Conservation (phyloP, 2,113 vertebrate species). For the Vidua macroura region DNA sequence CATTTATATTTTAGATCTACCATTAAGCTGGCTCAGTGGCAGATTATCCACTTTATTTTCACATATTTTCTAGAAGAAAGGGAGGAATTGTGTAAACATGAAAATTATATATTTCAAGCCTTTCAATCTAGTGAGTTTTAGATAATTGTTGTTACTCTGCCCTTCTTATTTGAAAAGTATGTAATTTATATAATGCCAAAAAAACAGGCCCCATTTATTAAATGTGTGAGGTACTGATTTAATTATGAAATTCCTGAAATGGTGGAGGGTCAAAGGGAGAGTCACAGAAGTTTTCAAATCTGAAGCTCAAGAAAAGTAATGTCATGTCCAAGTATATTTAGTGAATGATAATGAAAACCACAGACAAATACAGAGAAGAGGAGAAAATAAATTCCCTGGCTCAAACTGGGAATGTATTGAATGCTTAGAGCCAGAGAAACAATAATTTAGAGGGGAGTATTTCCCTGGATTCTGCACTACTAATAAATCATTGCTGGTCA, state of each 20-base stretch:
- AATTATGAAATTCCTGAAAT: constrained; percentile 14
- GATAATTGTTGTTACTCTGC: not conserved
- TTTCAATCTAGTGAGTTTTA: not conserved
- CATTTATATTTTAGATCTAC: not conserved
- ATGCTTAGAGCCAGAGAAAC: constrained; percentile 52
- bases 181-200: not conserved
- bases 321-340: constrained; percentile 27
- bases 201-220: not conserved
- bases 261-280: not conserved
- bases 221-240: not conserved
- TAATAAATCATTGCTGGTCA: constrained; percentile 49
- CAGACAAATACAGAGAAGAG: constrained; percentile 24
- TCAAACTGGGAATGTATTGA: constrained; percentile 39
- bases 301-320: constrained; percentile 12
- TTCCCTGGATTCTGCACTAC: constrained; percentile 55
- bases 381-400: constrained; percentile 51
- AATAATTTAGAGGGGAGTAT: constrained; percentile 52
- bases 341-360: constrained; percentile 47
- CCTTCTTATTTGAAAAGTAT: not conserved
- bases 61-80: not conserved
- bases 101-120: not conserved
- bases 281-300: not conserved
- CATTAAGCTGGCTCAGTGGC: not conserved
- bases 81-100: not conserved
- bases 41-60: not conserved